Evolutionary conservation across 2,888 invertebrate species (phyloP), one percentile per base, ranked within the genome.

Genomic region (Nomada goodeniana): DNA sequence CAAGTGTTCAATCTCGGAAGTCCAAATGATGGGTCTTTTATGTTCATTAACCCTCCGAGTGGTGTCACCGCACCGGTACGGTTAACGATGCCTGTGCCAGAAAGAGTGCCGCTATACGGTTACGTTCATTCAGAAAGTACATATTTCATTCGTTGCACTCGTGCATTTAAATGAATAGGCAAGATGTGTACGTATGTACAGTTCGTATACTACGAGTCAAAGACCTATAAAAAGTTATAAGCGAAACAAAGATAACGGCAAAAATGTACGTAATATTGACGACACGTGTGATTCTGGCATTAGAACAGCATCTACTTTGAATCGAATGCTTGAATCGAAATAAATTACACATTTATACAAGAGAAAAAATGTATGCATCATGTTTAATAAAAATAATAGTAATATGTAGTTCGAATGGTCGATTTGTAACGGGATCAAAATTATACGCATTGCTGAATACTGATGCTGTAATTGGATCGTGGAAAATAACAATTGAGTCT

Each of bases 101-200:
- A 80, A 80, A 80, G 61, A 80, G 72, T 80, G 80, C 63, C 80
- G 67, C 78, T 78, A 78, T 55, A 68, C 76, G 67, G 61, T 80
- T 80, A 80, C 80, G 63, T 80, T 80, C 80, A 80, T 80, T 80
- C 80, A 82, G 74, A 81, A 81, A 81, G 52, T 65, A 36, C 36
- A 15, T 47, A 73, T 81, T 81, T 42, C 74, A 61, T 69, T 64
- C 29, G 42, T 47, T 59, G 60, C 81, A 70, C 65, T 65, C 11
- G 60, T 52, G 60, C 53, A 61, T 77, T 76, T 65, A 72, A 80
- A 84, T 84, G 85, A 83, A 84, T 82, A 82, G 59, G 57, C 60
- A 69, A 55, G 44, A 67, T 44, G 55, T 52, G 0, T 53, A 9
- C 53, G 20, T 53, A 53, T 18, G 20, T 53, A 53, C n/a, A 73